Evolutionary conservation across 2,113 vertebrate species (phyloP).

Genomic region (Electrona antarctica): DNA sequence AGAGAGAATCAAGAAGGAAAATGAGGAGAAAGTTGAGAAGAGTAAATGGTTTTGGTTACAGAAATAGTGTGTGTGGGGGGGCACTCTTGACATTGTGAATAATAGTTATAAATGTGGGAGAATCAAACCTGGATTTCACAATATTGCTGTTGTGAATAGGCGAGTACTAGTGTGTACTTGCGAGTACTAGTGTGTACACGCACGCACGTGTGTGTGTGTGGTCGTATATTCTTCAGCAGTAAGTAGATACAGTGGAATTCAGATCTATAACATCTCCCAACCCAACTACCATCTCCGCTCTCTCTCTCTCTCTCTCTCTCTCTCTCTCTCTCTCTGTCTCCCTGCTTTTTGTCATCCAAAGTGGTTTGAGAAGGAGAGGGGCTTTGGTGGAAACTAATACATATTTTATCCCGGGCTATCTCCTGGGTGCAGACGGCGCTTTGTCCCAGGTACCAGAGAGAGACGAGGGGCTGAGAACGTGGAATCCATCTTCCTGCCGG

Average conservation of each 20-base stretch:
- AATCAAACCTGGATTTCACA: too few species aligned
- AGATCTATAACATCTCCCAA: constrained; percentile 65
- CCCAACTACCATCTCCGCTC: constrained; percentile 47
- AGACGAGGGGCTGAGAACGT: too few species aligned
- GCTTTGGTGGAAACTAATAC: constrained; percentile 52
- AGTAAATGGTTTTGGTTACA: constrained; percentile 80
- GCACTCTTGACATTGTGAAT: too few species aligned
- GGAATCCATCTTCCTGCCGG: too few species aligned
- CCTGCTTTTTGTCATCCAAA: constrained; percentile 74
- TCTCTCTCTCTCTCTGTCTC: constrained; percentile 42
- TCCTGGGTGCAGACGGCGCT: constrained; percentile 35
- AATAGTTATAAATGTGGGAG: too few species aligned
- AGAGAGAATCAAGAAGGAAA: constrained; percentile 71
- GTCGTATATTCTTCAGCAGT: constrained; percentile 26
- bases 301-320: neutral
- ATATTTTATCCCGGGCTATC: constrained; percentile 59
- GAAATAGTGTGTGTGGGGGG: constrained; percentile 21
- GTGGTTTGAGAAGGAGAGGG: constrained; percentile 57
- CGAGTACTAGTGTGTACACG: constrained; percentile 21
- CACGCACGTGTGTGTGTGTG: neutral
- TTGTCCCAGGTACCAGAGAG: neutral
- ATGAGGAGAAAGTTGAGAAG: constrained; percentile 76
- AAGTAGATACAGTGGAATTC: constrained; percentile 72
- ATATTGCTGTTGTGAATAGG: too few species aligned
- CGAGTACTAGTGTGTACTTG: neutral